Percentiles rank a stretch among this genome's conserved stretches.
Evolutionary conservation across 2,888 invertebrate genomes (phyloP).

Genomic region (Zaprionus obscuricornis): DNA sequence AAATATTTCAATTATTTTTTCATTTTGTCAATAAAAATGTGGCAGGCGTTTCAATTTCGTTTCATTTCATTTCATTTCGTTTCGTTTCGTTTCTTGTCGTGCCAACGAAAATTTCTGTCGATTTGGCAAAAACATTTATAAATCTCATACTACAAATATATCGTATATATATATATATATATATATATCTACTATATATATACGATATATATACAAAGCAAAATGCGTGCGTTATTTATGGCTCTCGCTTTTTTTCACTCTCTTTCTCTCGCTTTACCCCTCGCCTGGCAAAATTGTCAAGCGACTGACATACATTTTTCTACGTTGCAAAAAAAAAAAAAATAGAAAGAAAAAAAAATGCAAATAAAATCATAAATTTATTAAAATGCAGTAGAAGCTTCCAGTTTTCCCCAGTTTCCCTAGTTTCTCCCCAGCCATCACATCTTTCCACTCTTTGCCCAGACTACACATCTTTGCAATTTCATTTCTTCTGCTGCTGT

Average conservation of each 20-base stretch:
- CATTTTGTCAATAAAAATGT: constrained; percentile 66
- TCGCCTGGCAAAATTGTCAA: constrained; percentile 58
- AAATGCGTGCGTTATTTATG: constrained; percentile 71
- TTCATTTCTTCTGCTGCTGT: no score
- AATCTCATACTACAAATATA: constrained; percentile 62
- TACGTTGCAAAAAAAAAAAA: constrained; percentile 5
- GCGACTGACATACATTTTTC: constrained; percentile 63
- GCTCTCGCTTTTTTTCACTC: constrained; percentile 19
- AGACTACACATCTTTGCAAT: no score
- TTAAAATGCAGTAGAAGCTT: constrained; percentile 66
- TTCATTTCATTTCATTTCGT: not conserved
- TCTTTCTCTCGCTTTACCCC: not conserved
- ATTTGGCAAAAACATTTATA: constrained; percentile 70
- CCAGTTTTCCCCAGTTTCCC: constrained; percentile 31
- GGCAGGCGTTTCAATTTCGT: no score
- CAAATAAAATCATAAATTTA: constrained; percentile 76
- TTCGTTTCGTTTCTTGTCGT: constrained; percentile 13
- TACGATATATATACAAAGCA: no score
- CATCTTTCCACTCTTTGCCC: no score
- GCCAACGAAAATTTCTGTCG: constrained; percentile 55
- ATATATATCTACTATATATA: no score
- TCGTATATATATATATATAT: no score
- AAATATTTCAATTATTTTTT: constrained; percentile 77
- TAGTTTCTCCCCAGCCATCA: no score
- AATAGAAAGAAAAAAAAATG: constrained; percentile 49